Conservation (phyloP, 2,113 vertebrate species). For the Orientallactaga bullata region DNA sequence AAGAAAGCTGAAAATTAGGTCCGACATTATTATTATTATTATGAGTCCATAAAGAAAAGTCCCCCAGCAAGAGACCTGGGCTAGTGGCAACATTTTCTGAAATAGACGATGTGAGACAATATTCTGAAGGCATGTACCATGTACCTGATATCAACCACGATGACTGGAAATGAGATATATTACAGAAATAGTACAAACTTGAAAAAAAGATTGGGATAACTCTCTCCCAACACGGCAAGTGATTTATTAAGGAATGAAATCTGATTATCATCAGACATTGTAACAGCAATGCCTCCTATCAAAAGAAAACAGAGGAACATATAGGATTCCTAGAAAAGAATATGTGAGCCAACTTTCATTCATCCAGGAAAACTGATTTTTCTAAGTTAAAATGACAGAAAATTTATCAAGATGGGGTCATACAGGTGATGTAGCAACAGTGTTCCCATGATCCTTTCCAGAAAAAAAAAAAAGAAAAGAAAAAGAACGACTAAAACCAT, state of each 20-base stretch:
- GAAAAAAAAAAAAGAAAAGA: neutral
- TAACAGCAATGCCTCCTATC: neutral
- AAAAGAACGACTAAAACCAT: neutral
- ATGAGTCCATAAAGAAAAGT: neutral
- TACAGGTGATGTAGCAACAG: neutral
- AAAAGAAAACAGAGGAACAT: neutral
- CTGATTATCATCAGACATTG: neutral
- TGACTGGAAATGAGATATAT: neutral
- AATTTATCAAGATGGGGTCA: neutral
- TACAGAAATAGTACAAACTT: neutral
- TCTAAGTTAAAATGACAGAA: neutral
- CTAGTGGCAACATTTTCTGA: neutral
- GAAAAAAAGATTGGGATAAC: neutral
- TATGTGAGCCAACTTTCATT: neutral
- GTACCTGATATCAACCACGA: neutral
- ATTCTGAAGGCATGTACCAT: neutral
- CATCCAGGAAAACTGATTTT: conserved; percentile 4
- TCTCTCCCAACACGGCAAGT: neutral
- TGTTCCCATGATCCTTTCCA: neutral
- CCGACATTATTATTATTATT: neutral
- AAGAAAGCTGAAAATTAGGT: neutral
- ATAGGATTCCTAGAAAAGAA: neutral
- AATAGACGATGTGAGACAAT: neutral
- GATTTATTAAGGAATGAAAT: neutral
- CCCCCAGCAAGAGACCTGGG: neutral